phyloP scores from a whole-genome alignment of 2,113 vertebrate species.

The Passer montanus region DNA sequence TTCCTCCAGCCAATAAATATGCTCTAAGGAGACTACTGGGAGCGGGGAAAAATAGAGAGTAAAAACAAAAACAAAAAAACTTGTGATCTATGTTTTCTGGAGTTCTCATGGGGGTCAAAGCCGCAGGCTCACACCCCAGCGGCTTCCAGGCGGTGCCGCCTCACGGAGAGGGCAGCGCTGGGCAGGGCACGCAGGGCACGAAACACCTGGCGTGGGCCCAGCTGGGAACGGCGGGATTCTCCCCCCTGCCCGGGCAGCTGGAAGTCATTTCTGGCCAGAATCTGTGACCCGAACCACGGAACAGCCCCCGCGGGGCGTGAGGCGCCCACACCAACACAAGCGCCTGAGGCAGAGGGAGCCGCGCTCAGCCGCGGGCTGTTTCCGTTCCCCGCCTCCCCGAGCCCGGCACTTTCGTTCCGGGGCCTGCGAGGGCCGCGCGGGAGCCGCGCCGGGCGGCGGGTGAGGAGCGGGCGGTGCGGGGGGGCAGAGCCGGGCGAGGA shows the following conservation, averaged over 20 bases:
- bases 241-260: not conserved
- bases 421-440: not conserved
- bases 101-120: not conserved
- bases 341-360: rapidly evolving
- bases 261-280: rapidly evolving
- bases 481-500: not conserved
- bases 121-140: rapidly evolving
- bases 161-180: not conserved
- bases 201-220: rapidly evolving
- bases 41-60: rapidly evolving
- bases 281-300: not conserved
- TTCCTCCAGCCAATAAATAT: not conserved
- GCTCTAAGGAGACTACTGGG: rapidly evolving
- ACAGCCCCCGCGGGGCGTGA: rapidly evolving
- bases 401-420: conserved; percentile 13
- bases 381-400: not conserved
- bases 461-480: not conserved
- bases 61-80: not conserved
- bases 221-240: rapidly evolving
- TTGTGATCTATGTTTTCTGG: rapidly evolving
- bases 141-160: not conserved
- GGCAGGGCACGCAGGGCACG: not conserved
- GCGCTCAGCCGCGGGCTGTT: not conserved
- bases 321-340: rapidly evolving
- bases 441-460: not conserved